Base-by-base conservation (phyloP, 1,140 invertebrate species). In the Rhynchophorus ferrugineus region DNA sequence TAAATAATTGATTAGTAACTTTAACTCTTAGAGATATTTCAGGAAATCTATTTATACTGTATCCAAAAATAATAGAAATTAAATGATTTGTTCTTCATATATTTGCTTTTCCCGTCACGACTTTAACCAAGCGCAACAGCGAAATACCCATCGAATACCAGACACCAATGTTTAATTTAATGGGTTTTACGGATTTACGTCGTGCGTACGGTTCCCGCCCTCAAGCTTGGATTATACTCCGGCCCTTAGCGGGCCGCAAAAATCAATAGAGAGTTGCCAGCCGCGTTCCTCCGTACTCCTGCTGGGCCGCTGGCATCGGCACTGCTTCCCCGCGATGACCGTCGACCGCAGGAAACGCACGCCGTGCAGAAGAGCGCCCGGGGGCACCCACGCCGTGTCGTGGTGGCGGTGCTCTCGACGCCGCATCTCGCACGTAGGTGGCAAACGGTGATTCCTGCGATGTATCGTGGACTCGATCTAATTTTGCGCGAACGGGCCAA, bases 181-280 rank as follows among this genome's bases (percentile, higher is more conserved):
- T 33, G 5, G 5, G 11, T 37, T 37, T 37, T 37, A n/a, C 14
- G 7, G 17, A 1, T 37, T 5, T 37, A 16, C n/a, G 17, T 17
- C 41, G 9, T 43, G 41, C 41, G 20, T 43, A 18, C 20, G 7
- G 41, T 43, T 19, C 41, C 9, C 1, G 19, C 16, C 9, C 13
- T 5, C 41, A 24, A 24, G 13, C 17, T 21, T 19, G 21, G 41
- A 19, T 18, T 24, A 43, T 43, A 18, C 41, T 16, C 41, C 18
- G 20, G 41, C 41, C 41, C 18, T 43, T 43, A n/a, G 21, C 41
- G 21, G 18, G 41, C 41, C 41, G 41, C 41, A 43, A 43, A 43
- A 19, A 43, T 43, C 41, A 43, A 43, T 43, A n/a, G n/a, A 43
- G 41, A 43, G 41, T 43, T 43, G 41, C 41, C 41, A 43, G 16